Evolutionary conservation across 2,888 invertebrate species (phyloP).

Genomic region (Drosophila mimetica): DNA sequence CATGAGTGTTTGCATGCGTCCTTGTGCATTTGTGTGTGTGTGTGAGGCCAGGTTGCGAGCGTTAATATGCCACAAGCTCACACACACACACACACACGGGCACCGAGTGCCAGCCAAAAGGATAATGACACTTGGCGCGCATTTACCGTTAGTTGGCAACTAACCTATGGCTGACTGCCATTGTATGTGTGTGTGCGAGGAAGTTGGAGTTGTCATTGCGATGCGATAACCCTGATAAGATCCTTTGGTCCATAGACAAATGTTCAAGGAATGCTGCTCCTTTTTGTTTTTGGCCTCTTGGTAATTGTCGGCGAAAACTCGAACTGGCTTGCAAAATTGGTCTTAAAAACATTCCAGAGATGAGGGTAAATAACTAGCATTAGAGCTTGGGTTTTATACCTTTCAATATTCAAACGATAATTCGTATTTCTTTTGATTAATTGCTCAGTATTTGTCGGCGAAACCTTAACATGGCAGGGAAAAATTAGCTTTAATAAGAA

Average conservation of each 20-base stretch:
- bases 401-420: too few relatives aligned
- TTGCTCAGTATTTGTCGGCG: too few relatives aligned
- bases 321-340: slow-evolving; percentile 10
- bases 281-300: slow-evolving; percentile 23
- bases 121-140: slow-evolving; percentile 75
- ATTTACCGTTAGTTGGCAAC: slow-evolving; percentile 68
- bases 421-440: too few relatives aligned
- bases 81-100: slow-evolving; percentile 13
- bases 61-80: slow-evolving; percentile 42
- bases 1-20: slow-evolving; percentile 43
- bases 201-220: slow-evolving; percentile 38
- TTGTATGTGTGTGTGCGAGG: slow-evolving; percentile 21
- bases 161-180: slow-evolving; percentile 36
- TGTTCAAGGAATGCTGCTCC: slow-evolving; percentile 22
- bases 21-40: slow-evolving; percentile 14
- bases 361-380: slow-evolving; percentile 2
- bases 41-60: slow-evolving; percentile 36
- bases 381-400: not conserved
- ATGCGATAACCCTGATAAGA: slow-evolving; percentile 51
- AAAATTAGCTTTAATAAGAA: too few relatives aligned
- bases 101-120: slow-evolving; percentile 70
- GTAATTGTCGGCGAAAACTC: slow-evolving; percentile 31
- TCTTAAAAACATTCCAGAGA: slow-evolving; percentile 4
- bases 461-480: too few relatives aligned
- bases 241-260: slow-evolving; percentile 40